Evolutionary conservation across 1,140 invertebrate species (phyloP), one percentile per base, ranked within the genome.

Genomic region (Formica exsecta): DNA sequence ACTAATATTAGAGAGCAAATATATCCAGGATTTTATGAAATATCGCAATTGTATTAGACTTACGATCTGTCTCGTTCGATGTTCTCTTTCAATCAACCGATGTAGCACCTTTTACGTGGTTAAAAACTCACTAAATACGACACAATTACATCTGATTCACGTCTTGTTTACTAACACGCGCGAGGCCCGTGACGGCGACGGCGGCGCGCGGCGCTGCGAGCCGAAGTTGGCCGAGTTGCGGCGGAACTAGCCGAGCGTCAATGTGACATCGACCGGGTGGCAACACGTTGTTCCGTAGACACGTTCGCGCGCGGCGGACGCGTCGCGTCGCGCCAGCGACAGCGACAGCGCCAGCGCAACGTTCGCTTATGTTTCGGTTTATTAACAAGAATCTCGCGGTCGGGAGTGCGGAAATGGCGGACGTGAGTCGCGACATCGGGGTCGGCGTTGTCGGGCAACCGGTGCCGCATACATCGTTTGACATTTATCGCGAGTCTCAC

Each of bases 241-340:
- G 1, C 88, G 88, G 44, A 59, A 22, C 41, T 48, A 38, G 19
- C 29, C 87, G 86, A 86, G 25, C 29, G 41, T 41, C 59, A 44
- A 36, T 38, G 73, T 75, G 84, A 65, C 87, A 80, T 74, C 85
- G 71, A 75, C 74, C 86, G 66, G 25, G 29, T n/a, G 25, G 36
- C 64, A 79, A 79, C 84, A 86, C 64, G 84, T 86, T 86, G 75
- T 83, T 83, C 11, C 32, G 71, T 44, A 51, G 71, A n/a, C 44
- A 71, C 64, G 62, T 51, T 77, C 87, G 88, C 68, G 71, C 71
- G 61, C 5, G 32, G 8, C 38, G 70, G 54, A 41, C 71, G 62
- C 32, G 51, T 54, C 25, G 65, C 32, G 22, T 59, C n/a, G 64
- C n/a, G 48, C 54, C 29, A 32, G 0, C n/a, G 13, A 0, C 6